These are phyloP conservation scores for Argentina silus DNA, from an alignment of 2,797 vertebrate genomes.

Conservation along the genomic window DNA sequence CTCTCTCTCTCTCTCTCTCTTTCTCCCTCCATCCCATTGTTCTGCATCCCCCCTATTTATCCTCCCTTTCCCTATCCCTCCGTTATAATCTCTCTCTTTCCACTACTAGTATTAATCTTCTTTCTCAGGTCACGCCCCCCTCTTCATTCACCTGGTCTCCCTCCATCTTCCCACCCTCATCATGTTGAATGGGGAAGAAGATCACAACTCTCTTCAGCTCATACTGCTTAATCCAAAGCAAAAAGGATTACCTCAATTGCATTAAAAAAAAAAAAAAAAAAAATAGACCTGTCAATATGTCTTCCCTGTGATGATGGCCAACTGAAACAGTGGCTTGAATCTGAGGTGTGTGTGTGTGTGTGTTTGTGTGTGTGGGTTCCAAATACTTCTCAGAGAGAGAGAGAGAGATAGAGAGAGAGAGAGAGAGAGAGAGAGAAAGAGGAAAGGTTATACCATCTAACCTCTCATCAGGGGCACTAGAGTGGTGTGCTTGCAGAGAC, in stretches of 20 bases:
- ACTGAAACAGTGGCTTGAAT: background rate
- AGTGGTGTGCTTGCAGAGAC: constrained; percentile 15
- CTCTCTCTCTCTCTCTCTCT: background rate
- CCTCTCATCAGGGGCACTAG: constrained; percentile 11
- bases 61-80: background rate
- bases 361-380: background rate
- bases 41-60: too few relatives aligned
- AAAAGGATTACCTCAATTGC: constrained; percentile 56
- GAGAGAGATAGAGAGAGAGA: too few relatives aligned
- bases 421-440: constrained; percentile 7
- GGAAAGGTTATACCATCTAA: constrained; percentile 10
- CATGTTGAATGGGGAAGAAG: constrained; percentile 5
- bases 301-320: constrained; percentile 30
- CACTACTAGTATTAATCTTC: too few relatives aligned
- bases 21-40: background rate
- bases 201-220: constrained; percentile 32
- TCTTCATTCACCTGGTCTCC: constrained; percentile 2
- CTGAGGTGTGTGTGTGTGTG: constrained; percentile 27
- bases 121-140: background rate
- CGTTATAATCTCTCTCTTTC: background rate
- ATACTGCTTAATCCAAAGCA: constrained; percentile 45
- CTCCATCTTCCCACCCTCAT: constrained; percentile 7
- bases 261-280: constrained; percentile 55
- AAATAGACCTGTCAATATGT: constrained; percentile 29
- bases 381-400: constrained; percentile 4